Conservation (phyloP, 2,888 invertebrate species). For the Eremobia ochroleuca region DNA sequence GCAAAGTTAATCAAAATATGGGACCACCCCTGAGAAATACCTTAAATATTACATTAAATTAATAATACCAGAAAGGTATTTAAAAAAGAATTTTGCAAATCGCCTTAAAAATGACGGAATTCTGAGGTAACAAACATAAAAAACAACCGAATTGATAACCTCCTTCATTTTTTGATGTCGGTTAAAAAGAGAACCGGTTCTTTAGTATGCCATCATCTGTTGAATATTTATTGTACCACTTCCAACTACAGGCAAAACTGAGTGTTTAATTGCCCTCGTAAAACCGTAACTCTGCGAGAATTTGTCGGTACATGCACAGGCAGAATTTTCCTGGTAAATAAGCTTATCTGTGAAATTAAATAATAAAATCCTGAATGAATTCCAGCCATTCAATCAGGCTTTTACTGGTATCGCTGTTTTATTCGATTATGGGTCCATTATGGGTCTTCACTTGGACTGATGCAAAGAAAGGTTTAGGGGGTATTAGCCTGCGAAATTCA, state of each 20-base stretch:
- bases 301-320: conserved; percentile 29
- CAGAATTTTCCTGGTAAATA: conserved; percentile 13
- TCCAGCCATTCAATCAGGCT: conserved; percentile 9
- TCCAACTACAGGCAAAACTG: conserved; percentile 30
- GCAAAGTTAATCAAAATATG: no score
- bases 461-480: background rate
- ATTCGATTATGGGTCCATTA: no score
- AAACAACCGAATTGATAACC: no score
- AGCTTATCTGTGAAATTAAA: conserved; percentile 25
- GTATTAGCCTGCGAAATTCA: background rate
- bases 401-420: background rate
- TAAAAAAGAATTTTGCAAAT: no score
- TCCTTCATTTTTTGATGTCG: no score
- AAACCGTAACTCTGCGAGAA: conserved; percentile 40
- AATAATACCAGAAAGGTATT: no score
- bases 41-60: no score
- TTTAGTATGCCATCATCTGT: conserved; percentile 1
- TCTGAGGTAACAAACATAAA: no score
- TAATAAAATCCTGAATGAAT: conserved; percentile 19
- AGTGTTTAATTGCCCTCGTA: conserved; percentile 57
- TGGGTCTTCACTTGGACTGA: background rate
- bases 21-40: no score
- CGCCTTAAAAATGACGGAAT: no score
- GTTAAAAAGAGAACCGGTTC: conserved; percentile 28
- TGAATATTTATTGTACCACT: conserved; percentile 45